A percentile compares a stretch with the other conserved stretches of the same genome.
phyloP scores from a whole-genome alignment of 2,888 invertebrate species.

The Hetaerina titia region DNA sequence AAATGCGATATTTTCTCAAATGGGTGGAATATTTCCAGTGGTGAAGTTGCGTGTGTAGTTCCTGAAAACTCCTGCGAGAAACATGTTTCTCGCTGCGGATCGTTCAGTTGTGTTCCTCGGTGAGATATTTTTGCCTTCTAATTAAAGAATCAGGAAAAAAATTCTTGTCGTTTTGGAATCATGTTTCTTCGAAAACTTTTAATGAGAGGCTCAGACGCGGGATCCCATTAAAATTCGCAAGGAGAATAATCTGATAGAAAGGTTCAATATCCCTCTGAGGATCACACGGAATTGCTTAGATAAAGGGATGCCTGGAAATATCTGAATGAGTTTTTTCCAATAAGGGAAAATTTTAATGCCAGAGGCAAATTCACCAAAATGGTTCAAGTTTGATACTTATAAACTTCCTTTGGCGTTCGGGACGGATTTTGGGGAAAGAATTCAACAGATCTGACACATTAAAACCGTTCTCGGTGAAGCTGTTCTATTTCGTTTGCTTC shows the following conservation, averaged over 20 bases:
- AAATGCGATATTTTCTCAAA: not conserved
- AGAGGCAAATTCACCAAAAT: not conserved
- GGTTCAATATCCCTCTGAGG: not conserved
- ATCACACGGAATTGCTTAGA: not conserved
- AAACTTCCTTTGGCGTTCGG: no score
- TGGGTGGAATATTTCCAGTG: not conserved
- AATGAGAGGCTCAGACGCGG: not conserved
- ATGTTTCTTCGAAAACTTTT: not conserved
- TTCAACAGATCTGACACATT: no score
- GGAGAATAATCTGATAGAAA: not conserved
- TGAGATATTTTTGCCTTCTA: not conserved
- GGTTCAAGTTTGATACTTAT: no score
- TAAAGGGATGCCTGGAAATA: not conserved
- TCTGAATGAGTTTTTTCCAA: not conserved
- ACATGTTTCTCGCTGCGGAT: not conserved
- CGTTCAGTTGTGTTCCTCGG: not conserved
- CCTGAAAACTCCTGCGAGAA: not conserved
- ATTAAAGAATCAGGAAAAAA: not conserved
- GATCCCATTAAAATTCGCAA: not conserved
- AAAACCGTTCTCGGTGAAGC: no score
- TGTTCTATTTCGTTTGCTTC: no score
- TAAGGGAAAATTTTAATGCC: not conserved
- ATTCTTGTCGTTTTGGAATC: not conserved
- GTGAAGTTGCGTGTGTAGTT: not conserved
- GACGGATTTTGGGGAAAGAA: no score